Evolutionary conservation across 2,888 invertebrate species (phyloP).

Genomic region (Mesochorus sp.): DNA sequence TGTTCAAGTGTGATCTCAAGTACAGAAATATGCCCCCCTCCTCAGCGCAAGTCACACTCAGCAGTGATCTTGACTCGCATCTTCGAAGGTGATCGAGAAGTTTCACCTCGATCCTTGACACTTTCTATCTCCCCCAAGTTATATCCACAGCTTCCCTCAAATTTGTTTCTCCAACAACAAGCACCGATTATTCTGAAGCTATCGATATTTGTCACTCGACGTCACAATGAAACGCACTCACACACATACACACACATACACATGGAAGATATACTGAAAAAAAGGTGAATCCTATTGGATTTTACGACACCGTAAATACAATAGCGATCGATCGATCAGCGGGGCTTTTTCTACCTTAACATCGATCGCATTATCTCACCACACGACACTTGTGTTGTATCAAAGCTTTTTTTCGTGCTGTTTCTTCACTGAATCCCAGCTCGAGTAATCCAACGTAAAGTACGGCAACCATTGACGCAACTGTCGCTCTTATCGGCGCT

Average conservation of each 20-base stretch:
- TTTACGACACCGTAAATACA: neutral
- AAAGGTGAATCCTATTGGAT: neutral
- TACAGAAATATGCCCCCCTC: constrained; percentile 37
- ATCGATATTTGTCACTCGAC: constrained; percentile 1
- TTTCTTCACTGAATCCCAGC: neutral
- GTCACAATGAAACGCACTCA: constrained; percentile 16
- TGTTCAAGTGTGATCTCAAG: constrained; percentile 39
- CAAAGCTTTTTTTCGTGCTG: neutral
- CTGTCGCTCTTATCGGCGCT: constrained; percentile 20
- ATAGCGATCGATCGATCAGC: constrained; percentile 3
- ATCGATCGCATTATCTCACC: neutral
- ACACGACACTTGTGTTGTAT: neutral
- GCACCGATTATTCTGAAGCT: neutral
- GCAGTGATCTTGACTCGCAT: constrained; percentile 63
- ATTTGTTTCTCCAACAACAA: neutral
- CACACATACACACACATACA: no score
- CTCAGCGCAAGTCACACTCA: constrained; percentile 61
- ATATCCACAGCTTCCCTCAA: constrained; percentile 1
- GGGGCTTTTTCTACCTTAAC: neutral
- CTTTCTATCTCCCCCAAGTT: constrained; percentile 47
- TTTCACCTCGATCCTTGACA: constrained; percentile 59
- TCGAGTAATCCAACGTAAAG: neutral
- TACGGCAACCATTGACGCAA: neutral
- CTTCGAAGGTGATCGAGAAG: constrained; percentile 65
- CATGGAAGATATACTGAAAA: neutral